Conservation (phyloP, 64 coral and sea anemone genomes). For the Acropora tenuis region DNA sequence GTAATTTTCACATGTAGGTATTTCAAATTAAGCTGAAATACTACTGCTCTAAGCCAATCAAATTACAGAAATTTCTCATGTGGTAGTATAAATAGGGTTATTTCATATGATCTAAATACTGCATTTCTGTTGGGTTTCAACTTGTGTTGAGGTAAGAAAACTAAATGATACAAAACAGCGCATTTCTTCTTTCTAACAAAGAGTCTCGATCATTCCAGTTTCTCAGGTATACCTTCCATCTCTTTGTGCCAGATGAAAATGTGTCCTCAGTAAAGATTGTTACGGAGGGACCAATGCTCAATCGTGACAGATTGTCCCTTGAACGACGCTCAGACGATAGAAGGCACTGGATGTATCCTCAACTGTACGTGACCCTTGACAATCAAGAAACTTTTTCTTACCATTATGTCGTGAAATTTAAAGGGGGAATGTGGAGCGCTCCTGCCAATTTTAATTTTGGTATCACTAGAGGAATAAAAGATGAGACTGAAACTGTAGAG, state of each 20-base stretch:
- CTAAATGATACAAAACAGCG: too few relatives aligned
- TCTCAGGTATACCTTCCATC: conserved; percentile 38
- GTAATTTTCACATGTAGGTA: too few relatives aligned
- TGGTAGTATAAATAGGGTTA: too few relatives aligned
- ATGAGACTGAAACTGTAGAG: neutral
- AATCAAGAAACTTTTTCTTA: conserved; percentile 8
- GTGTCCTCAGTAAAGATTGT: conserved; percentile 16
- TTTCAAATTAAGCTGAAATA: too few relatives aligned
- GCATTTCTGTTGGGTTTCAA: too few relatives aligned
- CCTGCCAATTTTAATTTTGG: too few relatives aligned
- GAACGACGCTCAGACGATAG: neutral
- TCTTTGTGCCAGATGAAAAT: neutral
- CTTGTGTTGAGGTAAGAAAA: too few relatives aligned
- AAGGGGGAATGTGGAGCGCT: neutral
- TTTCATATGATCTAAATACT: too few relatives aligned
- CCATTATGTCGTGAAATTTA: conserved; percentile 22
- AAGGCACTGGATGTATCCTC: conserved; percentile 11
- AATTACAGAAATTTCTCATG: too few relatives aligned
- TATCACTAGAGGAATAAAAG: neutral
- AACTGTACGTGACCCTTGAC: neutral
- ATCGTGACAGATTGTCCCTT: neutral
- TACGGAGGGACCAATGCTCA: conserved; percentile 22
- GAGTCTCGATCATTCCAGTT: neutral
- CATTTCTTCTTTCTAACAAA: too few relatives aligned
- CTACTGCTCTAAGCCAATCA: too few relatives aligned